Conservation (phyloP, 2,113 vertebrate species). For the Hirundichthys speculiger region DNA sequence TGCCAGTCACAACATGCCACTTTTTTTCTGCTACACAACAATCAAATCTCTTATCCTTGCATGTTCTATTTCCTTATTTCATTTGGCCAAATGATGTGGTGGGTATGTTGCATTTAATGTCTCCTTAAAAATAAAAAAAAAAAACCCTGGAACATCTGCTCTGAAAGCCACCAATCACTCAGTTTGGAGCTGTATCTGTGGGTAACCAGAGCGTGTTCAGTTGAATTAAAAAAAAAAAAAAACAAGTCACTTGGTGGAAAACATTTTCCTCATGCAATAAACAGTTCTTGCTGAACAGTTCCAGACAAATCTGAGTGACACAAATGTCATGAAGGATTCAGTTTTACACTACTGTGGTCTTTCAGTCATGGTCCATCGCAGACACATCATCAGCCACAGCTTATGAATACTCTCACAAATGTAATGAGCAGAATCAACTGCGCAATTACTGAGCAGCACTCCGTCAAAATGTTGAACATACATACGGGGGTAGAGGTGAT, state of each 20-base stretch:
- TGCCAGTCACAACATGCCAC: constrained; percentile 23
- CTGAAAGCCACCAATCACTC: constrained; percentile 5
- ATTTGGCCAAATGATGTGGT: constrained; percentile 63
- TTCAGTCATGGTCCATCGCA: too few relatives aligned
- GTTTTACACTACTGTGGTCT: too few relatives aligned
- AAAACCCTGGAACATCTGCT: neutral
- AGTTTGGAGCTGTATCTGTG: neutral
- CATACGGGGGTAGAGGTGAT: constrained; percentile 14
- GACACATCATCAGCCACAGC: too few relatives aligned
- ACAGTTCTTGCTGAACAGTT: neutral
- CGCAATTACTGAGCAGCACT: too few relatives aligned
- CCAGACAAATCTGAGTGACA: neutral
- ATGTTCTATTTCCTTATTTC: constrained; percentile 52
- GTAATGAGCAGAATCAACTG: too few relatives aligned
- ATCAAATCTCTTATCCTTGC: constrained; percentile 18
- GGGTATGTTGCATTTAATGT: constrained; percentile 7
- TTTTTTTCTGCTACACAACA: constrained; percentile 29
- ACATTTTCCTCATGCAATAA: neutral
- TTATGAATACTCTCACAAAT: too few relatives aligned
- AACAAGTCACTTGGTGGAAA: neutral
- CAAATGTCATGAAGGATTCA: too few relatives aligned
- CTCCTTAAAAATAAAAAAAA: neutral
- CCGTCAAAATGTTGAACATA: too few relatives aligned
- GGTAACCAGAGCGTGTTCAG: constrained; percentile 27
- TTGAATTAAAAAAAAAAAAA: neutral